Evolutionary conservation across 2,113 vertebrate species (phyloP).

Genomic region (Bostrychus sinensis): DNA sequence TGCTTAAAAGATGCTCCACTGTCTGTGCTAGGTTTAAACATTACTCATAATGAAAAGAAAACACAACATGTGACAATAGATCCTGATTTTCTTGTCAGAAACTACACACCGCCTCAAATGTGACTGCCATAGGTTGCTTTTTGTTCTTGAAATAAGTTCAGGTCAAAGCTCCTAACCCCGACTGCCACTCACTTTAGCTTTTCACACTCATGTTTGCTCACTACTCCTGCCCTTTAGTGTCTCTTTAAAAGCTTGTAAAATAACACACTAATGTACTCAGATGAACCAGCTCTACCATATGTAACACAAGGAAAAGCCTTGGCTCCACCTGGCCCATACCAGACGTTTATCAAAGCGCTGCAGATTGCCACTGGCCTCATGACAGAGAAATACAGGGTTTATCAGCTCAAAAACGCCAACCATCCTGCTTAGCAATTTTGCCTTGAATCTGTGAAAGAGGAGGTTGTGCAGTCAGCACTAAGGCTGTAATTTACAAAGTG

Average conservation of each 20-base stretch:
- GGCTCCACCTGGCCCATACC: not conserved
- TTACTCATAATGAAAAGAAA: too few relatives aligned
- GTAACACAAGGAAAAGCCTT: conserved; percentile 1
- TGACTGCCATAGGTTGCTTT: not conserved
- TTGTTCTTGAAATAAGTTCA: not conserved
- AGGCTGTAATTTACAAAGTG: not conserved
- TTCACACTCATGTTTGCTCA: conserved; percentile 30
- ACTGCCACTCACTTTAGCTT: conserved; percentile 17
- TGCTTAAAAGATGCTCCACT: too few relatives aligned
- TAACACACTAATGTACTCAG: not conserved
- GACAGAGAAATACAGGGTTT: conserved; percentile 1
- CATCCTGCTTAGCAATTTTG: not conserved
- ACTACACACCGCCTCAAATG: too few relatives aligned
- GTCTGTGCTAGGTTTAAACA: too few relatives aligned
- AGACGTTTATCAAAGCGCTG: conserved; percentile 15
- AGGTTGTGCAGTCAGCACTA: not conserved
- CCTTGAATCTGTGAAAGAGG: conserved; percentile 14
- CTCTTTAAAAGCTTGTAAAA: conserved; percentile 4
- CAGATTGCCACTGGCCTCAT: not conserved
- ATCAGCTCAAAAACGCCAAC: conserved; percentile 8
- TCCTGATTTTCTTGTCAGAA: too few relatives aligned
- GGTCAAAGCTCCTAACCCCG: conserved; percentile 4
- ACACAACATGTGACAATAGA: too few relatives aligned
- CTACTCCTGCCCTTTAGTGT: not conserved
- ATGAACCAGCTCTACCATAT: not conserved